Conservation (phyloP, 2,113 vertebrate species). For the Tyrannus savana region DNA sequence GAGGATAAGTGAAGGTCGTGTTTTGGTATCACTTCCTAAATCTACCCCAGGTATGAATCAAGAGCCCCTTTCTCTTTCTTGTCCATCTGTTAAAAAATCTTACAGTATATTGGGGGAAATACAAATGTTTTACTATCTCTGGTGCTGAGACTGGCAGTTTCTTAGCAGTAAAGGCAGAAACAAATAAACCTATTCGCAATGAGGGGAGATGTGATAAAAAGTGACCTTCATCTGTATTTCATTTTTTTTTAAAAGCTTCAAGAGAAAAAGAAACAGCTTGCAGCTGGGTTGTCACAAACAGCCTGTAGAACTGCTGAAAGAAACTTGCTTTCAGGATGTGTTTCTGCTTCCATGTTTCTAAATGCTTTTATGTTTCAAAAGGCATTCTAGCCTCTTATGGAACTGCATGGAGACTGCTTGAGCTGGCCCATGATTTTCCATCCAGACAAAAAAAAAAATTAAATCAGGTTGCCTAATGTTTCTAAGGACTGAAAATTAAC, state of each 20-base stretch:
- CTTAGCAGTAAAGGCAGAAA: neutral
- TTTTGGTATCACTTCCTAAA: neutral
- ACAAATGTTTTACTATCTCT: neutral
- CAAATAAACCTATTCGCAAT: neutral
- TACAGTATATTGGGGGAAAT: neutral
- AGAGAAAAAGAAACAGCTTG: neutral
- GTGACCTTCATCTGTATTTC: conserved; percentile 12
- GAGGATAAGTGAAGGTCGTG: neutral
- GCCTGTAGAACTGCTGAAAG: neutral
- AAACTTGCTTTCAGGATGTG: neutral
- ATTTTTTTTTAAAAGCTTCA: conserved; percentile 23
- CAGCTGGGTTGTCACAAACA: neutral
- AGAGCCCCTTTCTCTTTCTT: neutral
- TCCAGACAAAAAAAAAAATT: neutral
- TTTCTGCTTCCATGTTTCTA: neutral
- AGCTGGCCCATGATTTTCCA: neutral
- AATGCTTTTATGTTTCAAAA: neutral
- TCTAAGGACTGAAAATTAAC: neutral
- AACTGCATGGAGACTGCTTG: neutral
- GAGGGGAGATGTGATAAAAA: neutral
- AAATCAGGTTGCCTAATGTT: neutral
- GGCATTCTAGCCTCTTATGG: neutral
- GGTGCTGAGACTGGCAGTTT: neutral
- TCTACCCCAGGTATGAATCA: neutral
- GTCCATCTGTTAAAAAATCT: neutral